phyloP scores from a whole-genome alignment of 2,797 vertebrate genomes.

The Phoeniculus purpureus region DNA sequence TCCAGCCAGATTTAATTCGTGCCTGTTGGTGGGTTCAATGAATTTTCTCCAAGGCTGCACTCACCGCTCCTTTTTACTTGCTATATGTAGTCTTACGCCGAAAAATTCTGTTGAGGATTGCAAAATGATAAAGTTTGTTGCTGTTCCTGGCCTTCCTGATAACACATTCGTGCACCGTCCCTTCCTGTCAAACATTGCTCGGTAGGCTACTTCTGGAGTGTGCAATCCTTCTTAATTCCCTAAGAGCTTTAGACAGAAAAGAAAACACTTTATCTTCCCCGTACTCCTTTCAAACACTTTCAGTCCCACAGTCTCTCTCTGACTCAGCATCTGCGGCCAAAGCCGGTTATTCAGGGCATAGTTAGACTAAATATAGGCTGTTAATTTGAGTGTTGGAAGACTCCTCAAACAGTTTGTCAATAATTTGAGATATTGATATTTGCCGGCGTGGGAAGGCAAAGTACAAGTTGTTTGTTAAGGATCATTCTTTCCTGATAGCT shows the following conservation, averaged over 20 bases:
- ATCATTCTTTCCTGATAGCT: background rate
- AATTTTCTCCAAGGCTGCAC: accelerated
- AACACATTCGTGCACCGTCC: background rate
- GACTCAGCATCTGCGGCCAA: background rate
- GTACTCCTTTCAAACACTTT: background rate
- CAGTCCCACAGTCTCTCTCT: background rate
- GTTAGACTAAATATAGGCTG: background rate
- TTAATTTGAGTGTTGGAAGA: background rate
- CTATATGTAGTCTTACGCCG: background rate
- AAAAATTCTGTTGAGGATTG: background rate
- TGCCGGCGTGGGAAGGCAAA: background rate
- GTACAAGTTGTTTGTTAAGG: no score
- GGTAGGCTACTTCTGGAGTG: background rate
- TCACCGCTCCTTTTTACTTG: background rate
- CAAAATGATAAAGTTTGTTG: background rate
- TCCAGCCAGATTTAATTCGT: background rate
- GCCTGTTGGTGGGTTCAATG: background rate
- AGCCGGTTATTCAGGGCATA: background rate
- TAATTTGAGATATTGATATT: background rate
- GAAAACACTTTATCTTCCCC: background rate
- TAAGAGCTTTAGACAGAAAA: background rate
- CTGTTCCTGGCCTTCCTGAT: background rate
- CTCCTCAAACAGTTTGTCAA: background rate
- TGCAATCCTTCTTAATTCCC: background rate
- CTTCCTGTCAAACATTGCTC: background rate